Percentiles rank a stretch among this genome's conserved stretches.
Conservation (phyloP, 1,140 invertebrate species). For the Drosophila lini region DNA sequence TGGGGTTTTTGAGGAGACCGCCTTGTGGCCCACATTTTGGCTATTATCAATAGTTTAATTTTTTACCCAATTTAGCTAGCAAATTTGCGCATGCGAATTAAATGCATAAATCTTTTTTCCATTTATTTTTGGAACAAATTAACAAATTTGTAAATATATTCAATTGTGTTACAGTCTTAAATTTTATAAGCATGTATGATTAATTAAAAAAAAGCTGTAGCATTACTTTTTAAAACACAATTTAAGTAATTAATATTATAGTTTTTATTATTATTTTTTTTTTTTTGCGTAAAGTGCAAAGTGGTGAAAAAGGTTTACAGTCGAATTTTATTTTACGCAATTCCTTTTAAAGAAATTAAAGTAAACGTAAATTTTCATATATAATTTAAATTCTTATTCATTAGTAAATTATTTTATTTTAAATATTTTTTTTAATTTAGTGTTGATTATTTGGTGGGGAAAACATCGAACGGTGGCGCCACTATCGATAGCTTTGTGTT, state of each 20-base stretch:
- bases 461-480: neutral
- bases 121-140: too few species aligned
- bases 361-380: too few species aligned
- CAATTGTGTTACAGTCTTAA: neutral
- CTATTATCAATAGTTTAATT: conserved; percentile 19
- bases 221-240: too few species aligned
- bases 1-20: neutral
- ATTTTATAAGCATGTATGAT: neutral
- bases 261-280: too few species aligned
- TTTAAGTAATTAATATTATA: too few species aligned
- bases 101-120: neutral
- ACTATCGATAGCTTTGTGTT: neutral
- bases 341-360: neutral
- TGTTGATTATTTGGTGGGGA: neutral
- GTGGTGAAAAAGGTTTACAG: neutral
- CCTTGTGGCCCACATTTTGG: too few species aligned
- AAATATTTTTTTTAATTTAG: neutral
- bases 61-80: neutral
- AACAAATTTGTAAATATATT: neutral
- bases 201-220: too few species aligned
- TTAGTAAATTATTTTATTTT: neutral
- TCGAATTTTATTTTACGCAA: neutral
- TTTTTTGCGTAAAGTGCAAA: neutral
- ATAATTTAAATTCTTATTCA: neutral
- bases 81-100: neutral